phyloP scores from a whole-genome alignment of 2,113 vertebrate species.

The Nothobranchius kuhntae region DNA sequence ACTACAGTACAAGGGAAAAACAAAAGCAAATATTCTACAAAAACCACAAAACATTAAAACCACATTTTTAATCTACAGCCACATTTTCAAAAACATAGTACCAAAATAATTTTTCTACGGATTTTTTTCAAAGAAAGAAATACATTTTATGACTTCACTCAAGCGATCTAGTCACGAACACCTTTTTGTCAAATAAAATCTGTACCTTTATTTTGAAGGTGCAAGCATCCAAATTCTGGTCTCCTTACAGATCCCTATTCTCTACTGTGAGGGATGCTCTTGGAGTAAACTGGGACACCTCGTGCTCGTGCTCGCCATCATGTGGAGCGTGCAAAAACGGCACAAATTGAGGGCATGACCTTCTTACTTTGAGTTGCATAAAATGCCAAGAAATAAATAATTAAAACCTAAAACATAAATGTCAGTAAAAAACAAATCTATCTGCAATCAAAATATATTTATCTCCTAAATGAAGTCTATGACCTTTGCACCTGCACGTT shows the following conservation, averaged over 20 bases:
- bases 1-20: too few relatives aligned
- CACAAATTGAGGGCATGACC: conserved; percentile 7
- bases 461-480: too few relatives aligned
- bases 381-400: background rate
- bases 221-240: conserved; percentile 4
- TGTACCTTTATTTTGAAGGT: conserved; percentile 42
- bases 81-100: background rate
- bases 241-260: background rate
- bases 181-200: background rate
- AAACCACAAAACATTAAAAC: too few relatives aligned
- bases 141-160: background rate
- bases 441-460: too few relatives aligned
- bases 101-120: background rate
- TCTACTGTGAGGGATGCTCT: conserved; percentile 15
- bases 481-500: too few relatives aligned
- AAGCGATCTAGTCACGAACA: too few relatives aligned
- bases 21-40: too few relatives aligned
- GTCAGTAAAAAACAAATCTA: too few relatives aligned
- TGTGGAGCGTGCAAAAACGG: conserved; percentile 30
- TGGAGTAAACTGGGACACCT: conserved; percentile 1
- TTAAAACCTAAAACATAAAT: too few relatives aligned
- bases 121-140: background rate
- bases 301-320: conserved; percentile 26
- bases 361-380: background rate
- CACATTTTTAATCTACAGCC: too few relatives aligned